Base-by-base conservation (phyloP, 2,113 vertebrate genomes). In the Morone saxatilis region DNA sequence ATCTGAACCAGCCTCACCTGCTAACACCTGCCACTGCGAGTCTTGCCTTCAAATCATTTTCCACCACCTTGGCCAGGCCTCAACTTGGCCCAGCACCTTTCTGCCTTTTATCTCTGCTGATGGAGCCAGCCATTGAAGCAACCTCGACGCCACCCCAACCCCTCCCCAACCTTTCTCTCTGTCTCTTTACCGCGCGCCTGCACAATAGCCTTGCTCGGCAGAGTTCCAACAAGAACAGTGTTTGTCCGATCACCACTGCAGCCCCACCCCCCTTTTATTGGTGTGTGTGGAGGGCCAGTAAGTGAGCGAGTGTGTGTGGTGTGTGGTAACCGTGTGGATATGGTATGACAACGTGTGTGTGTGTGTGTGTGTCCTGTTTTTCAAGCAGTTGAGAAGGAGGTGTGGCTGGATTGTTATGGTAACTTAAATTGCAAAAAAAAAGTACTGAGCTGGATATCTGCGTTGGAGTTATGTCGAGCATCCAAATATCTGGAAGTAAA, bases 161-260 rank as follows among this genome's bases (percentile, higher is more conserved):
- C 86, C 78, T 76, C 80, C 83, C 78, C 47, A 76, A 71, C 62
- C 76, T 89, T 90, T 92, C 75, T 87, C 88, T 89, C 63, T 70
- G 78, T 90, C 82, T 70, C 83, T 91, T 78, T 82, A 81, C 85
- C 61, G 79, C 76, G n/a, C 60, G 66, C 82, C 77, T 89, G 71
- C 89, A 93, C 93, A 94, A 93, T 93, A 62, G 93, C 76, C 71
- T 78, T 31, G 63, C 91, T 90, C 70, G 89, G 94, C 93, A 86
- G 88, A 90, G 89, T 87, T 91, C 90, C 88, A 89, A 91, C 88
- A 89, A 91, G 87, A 92, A 80, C 87, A 85, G 84, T 88, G 86
- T 91, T 92, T 91, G 90, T 93, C 80, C 80, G 57, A 92, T 92
- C 78, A 51, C 88, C 72, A 9, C 88, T n/a, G 76, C 63, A 17